Conservation (phyloP, 2,797 vertebrate species). For the Melanotaenia maccullochi region DNA sequence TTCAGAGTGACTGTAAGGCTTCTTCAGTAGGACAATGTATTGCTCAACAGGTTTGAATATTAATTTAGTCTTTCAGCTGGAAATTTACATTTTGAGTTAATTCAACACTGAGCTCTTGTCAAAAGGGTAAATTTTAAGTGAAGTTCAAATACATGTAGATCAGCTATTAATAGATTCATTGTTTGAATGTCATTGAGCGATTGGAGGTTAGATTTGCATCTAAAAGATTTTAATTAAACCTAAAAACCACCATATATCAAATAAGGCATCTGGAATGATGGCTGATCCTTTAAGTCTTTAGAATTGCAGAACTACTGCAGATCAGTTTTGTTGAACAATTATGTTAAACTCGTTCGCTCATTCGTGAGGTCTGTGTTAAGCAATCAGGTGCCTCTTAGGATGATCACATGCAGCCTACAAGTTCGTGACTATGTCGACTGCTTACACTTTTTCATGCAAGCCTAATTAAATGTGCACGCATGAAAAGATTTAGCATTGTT, state of each 20-base stretch:
- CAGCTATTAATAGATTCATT: neutral
- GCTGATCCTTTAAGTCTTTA: neutral
- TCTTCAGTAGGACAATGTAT: neutral
- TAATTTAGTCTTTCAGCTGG: too few species aligned
- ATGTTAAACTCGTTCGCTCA: neutral
- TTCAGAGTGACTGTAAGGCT: neutral
- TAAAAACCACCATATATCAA: too few species aligned
- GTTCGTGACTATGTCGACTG: too few species aligned
- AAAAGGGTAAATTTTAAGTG: neutral
- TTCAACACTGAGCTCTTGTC: neutral
- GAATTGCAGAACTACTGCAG: neutral
- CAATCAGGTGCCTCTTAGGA: neutral
- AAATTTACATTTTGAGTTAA: neutral
- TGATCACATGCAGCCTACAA: too few species aligned
- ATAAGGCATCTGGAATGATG: neutral
- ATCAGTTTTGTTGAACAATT: too few species aligned
- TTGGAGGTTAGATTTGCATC: neutral
- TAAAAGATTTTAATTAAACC: neutral
- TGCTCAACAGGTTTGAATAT: neutral
- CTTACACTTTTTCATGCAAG: too few species aligned
- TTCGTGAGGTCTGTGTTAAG: neutral
- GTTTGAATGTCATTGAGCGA: neutral
- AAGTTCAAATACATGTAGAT: neutral
- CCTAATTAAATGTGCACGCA: too few species aligned
- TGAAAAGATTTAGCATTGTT: too few species aligned